These are phyloP conservation scores for Thunnus albacares DNA, from an alignment of 2,797 vertebrate species.

Conservation along the genomic window DNA sequence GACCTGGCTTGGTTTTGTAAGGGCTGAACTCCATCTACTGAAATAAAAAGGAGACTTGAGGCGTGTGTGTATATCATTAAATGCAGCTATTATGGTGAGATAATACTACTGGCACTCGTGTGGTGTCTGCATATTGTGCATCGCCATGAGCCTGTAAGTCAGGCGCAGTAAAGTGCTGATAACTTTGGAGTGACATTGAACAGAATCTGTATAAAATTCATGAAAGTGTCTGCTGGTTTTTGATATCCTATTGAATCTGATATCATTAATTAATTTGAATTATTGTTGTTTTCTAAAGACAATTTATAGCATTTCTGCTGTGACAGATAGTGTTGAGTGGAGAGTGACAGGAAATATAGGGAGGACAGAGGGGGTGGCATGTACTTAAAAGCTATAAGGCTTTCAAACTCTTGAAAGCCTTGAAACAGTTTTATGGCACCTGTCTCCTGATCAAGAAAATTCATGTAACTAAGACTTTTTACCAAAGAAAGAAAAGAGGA, in stretches of 20 bases:
- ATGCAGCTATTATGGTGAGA: conserved; percentile 81
- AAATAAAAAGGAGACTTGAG: conserved; percentile 80
- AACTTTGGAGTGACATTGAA: conserved; percentile 87
- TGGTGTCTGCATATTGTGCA: conserved; percentile 76
- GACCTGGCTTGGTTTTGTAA: conserved; percentile 81
- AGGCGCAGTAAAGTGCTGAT: conserved; percentile 76
- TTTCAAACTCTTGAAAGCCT: conserved; percentile 37
- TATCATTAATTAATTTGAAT: conserved; percentile 80
- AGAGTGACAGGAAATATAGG: conserved; percentile 46
- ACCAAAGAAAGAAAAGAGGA: background rate
- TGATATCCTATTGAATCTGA: conserved; percentile 79
- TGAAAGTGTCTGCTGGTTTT: conserved; percentile 76
- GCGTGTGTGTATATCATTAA: conserved; percentile 79
- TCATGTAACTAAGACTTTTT: background rate
- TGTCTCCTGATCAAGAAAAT: conserved; percentile 35
- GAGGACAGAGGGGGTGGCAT: conserved; percentile 37
- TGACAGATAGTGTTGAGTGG: conserved; percentile 67
- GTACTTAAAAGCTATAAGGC: conserved; percentile 31
- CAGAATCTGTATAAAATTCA: conserved; percentile 78
- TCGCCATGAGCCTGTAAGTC: conserved; percentile 81
- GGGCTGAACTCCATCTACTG: conserved; percentile 73
- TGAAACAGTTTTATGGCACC: conserved; percentile 52
- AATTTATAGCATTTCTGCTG: conserved; percentile 71
- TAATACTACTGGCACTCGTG: conserved; percentile 74
- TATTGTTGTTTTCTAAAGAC: conserved; percentile 78